These are phyloP conservation scores for Protaetia brevitarsis DNA, from an alignment of 1,140 invertebrate genomes.

Conservation along the genomic window DNA sequence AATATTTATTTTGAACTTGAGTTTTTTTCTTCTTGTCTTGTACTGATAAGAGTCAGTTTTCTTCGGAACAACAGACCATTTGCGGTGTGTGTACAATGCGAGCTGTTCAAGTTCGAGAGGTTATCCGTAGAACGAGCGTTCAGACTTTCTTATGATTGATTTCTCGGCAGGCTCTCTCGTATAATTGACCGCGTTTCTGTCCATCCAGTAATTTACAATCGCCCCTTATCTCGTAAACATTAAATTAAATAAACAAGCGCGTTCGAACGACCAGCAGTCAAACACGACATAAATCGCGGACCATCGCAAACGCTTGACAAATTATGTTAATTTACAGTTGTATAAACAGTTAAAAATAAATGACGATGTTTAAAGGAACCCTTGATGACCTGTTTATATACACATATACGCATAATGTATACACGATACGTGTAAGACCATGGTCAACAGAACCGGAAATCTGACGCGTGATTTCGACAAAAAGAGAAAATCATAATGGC, in stretches of 20 bases:
- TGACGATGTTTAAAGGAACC: constrained; percentile 18
- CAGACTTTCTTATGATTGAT: constrained; percentile 13
- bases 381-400: constrained; percentile 18
- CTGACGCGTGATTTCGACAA: not conserved
- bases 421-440: not conserved
- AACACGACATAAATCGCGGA: constrained; percentile 13
- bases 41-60: not conserved
- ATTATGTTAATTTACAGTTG: constrained; percentile 21
- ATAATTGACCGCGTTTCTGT: constrained; percentile 21
- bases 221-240: constrained; percentile 18
- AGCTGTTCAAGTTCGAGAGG: constrained; percentile 18
- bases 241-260: constrained; percentile 22
- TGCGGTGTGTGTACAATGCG: constrained; percentile 11
- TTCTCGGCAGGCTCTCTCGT: not conserved
- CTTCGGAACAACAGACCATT: constrained; percentile 6
- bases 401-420: not conserved
- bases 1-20: constrained; percentile 4
- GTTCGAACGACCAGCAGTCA: constrained; percentile 18
- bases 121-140: constrained; percentile 13
- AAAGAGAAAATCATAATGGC: not conserved
- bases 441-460: not conserved
- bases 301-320: constrained; percentile 18
- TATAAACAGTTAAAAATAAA: constrained; percentile 23
- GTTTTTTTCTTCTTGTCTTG: not conserved
- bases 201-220: constrained; percentile 20